These are phyloP conservation scores for Xiphorhynchus elegans DNA, from an alignment of 2,113 vertebrate genomes.

Conservation along the genomic window DNA sequence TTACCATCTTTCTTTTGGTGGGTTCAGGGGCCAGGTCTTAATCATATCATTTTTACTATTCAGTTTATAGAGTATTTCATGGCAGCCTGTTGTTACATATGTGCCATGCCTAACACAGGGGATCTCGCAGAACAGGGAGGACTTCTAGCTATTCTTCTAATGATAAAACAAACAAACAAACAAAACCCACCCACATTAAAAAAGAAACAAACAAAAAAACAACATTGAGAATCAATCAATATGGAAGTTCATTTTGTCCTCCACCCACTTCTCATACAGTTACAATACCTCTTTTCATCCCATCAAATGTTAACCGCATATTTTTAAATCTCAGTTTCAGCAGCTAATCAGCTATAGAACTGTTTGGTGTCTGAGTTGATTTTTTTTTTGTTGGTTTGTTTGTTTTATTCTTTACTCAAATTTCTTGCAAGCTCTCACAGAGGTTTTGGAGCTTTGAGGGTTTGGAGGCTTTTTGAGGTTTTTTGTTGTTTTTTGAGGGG, in stretches of 20 bases:
- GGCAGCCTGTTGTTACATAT: fast-evolving
- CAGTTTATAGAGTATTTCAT: background rate
- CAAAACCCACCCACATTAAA: no score
- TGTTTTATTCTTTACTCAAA: background rate
- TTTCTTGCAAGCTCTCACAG: background rate
- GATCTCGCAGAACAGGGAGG: background rate
- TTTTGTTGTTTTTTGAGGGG: background rate
- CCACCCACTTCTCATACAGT: background rate
- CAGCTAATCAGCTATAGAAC: background rate
- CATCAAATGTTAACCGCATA: fast-evolving
- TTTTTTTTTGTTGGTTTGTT: background rate
- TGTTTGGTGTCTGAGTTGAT: background rate
- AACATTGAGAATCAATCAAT: background rate
- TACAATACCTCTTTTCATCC: background rate
- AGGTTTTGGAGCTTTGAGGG: fast-evolving
- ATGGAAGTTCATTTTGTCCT: background rate
- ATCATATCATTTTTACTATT: background rate
- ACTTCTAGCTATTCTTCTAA: background rate
- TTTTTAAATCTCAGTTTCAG: background rate
- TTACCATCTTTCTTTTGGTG: fast-evolving
- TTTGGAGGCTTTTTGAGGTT: no score
- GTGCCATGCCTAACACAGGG: background rate
- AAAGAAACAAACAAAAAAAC: background rate
- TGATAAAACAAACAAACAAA: no score
- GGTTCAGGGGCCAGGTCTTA: background rate